phyloP scores from a whole-genome alignment of 2,797 vertebrate species.

The Anas capensis region DNA sequence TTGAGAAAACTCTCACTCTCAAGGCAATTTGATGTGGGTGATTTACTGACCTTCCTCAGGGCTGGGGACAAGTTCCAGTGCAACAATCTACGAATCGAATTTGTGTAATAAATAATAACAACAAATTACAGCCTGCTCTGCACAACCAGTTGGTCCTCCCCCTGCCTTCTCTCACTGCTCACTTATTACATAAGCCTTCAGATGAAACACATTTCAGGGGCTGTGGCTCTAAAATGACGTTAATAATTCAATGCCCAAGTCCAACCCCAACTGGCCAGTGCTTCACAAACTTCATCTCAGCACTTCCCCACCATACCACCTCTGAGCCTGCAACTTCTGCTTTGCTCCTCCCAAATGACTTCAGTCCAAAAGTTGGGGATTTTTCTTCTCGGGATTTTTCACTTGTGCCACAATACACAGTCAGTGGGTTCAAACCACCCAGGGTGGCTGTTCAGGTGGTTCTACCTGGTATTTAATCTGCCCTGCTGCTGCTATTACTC shows the following conservation, averaged over 20 bases:
- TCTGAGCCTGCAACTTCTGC: rapidly evolving
- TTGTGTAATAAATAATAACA: not conserved
- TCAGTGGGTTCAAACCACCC: not conserved
- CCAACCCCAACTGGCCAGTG: not conserved
- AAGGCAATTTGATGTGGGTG: not conserved
- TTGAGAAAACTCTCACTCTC: not conserved
- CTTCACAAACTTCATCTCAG: not conserved
- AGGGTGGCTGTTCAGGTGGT: not conserved
- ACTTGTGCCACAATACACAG: not conserved
- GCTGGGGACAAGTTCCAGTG: not conserved
- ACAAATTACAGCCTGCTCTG: not conserved
- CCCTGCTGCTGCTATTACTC: not conserved
- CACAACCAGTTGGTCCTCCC: not conserved
- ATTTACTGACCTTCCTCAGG: not conserved
- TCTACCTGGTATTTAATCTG: not conserved
- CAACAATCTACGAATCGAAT: not conserved
- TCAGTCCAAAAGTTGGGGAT: not conserved
- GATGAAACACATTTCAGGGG: not conserved
- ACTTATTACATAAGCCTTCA: not conserved
- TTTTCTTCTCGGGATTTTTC: not conserved
- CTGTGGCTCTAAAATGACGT: not conserved
- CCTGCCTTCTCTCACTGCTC: not conserved
- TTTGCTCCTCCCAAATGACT: not conserved
- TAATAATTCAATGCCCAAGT: not conserved
- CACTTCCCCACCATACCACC: not conserved